Evolutionary conservation across 2,888 invertebrate species (phyloP).

Genomic region (Ischnura elegans): DNA sequence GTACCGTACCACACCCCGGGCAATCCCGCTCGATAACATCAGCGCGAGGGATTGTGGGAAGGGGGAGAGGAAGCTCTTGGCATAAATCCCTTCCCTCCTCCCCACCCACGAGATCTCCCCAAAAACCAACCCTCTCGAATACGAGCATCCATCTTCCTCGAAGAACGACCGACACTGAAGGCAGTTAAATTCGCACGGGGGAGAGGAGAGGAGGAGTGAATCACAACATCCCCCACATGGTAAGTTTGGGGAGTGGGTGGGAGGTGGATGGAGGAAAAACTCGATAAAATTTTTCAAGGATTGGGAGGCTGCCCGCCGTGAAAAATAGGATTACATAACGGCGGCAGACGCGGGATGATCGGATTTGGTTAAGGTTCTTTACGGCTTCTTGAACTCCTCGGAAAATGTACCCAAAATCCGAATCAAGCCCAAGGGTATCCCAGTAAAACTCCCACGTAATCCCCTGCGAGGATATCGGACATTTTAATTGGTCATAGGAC

Average conservation of each 20-base stretch:
- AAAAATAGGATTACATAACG: conserved; percentile 35
- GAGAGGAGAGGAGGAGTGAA: neutral
- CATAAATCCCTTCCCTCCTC: conserved; percentile 19
- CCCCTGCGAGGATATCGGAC: neutral
- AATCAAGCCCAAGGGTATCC: neutral
- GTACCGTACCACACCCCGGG: neutral
- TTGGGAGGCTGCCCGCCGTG: conserved; percentile 35
- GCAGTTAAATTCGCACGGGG: neutral
- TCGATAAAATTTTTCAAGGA: conserved; percentile 24
- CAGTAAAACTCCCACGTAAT: neutral
- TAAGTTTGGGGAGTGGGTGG: neutral
- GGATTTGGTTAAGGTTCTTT: conserved; percentile 35
- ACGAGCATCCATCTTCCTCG: conserved; percentile 24
- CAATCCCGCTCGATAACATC: conserved; percentile 31
- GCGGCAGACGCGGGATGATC: conserved; percentile 20
- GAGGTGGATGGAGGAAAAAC: neutral
- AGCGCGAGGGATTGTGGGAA: too few relatives aligned
- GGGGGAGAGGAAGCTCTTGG: too few relatives aligned
- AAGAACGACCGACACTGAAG: neutral
- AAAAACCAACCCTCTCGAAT: neutral
- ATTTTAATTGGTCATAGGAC: conserved; percentile 27
- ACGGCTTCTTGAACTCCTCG: conserved; percentile 6
- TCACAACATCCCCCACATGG: conserved; percentile 20
- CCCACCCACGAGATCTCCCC: neutral
- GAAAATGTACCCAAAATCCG: conserved; percentile 15